Percentiles rank a stretch among this genome's conserved stretches.
Conservation (phyloP, 2,888 invertebrate species). For the Rosalia funebris region DNA sequence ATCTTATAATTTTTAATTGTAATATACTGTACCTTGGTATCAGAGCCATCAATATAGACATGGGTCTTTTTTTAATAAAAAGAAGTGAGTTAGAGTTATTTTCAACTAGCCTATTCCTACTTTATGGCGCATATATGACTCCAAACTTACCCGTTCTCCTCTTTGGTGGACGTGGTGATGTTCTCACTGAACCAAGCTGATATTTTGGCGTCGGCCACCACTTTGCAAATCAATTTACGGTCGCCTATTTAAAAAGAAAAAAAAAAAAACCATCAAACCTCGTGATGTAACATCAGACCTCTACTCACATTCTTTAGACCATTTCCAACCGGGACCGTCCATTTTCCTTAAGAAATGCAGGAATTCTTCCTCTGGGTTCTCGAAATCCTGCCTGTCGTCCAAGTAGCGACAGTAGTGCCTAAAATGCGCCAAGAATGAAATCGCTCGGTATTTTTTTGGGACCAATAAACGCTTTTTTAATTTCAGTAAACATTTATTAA, state of each 20-base stretch:
- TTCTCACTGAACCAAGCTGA: slow-evolving; percentile 88
- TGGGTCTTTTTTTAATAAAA: slow-evolving; percentile 71
- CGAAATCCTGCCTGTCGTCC: slow-evolving; percentile 65
- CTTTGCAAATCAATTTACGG: slow-evolving; percentile 82
- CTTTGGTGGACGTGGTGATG: slow-evolving; percentile 75
- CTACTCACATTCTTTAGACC: slow-evolving; percentile 65
- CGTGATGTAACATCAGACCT: no score
- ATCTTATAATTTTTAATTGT: no score
- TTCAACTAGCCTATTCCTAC: neutral
- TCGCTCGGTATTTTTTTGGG: no score
- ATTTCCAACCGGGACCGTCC: slow-evolving; percentile 85
- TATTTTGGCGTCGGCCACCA: slow-evolving; percentile 89
- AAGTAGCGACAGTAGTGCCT: slow-evolving; percentile 75
- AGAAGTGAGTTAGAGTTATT: slow-evolving; percentile 45
- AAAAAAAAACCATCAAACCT: neutral
- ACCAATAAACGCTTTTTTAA: no score
- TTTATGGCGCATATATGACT: neutral
- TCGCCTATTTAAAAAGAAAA: slow-evolving; percentile 71
- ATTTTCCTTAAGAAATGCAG: slow-evolving; percentile 83
- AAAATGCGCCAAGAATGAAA: slow-evolving; percentile 46
- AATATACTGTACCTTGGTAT: slow-evolving; percentile 87
- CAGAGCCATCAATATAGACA: slow-evolving; percentile 92
- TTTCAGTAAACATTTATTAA: no score
- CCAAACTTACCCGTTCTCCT: slow-evolving; percentile 67
- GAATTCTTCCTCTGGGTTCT: slow-evolving; percentile 79